A percentile compares a stretch with the other conserved stretches of the same genome.
phyloP scores from a whole-genome alignment of 2,797 vertebrate species.

The Girardinus metallicus region DNA sequence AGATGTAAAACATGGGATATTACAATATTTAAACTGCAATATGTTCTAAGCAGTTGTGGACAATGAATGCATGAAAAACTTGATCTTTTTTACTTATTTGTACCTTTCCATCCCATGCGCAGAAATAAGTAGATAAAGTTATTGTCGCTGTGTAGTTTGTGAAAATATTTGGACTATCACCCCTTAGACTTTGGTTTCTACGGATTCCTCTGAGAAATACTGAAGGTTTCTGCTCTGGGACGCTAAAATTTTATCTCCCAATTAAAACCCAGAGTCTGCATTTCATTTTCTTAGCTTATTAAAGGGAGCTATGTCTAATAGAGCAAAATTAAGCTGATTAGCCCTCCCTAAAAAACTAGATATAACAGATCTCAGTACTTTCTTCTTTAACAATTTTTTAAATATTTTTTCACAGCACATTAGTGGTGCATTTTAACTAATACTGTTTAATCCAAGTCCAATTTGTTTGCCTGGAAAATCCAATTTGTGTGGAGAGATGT shows the following conservation, averaged over 20 bases:
- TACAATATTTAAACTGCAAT: background rate
- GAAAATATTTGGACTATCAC: background rate
- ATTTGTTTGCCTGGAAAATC: too few relatives aligned
- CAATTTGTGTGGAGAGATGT: too few relatives aligned
- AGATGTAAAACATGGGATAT: background rate
- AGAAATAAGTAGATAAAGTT: background rate
- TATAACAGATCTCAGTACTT: background rate
- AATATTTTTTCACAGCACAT: background rate
- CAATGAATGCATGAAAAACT: background rate
- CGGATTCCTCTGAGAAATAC: background rate
- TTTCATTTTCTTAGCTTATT: background rate
- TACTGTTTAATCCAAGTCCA: too few relatives aligned
- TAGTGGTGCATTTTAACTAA: background rate
- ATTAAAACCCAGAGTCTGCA: background rate
- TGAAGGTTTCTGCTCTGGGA: background rate
- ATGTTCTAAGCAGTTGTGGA: background rate
- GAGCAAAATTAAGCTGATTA: background rate
- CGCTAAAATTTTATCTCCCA: background rate
- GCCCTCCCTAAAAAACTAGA: background rate
- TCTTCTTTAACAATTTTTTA: too few relatives aligned
- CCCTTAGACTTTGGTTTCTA: background rate
- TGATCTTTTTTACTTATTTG: background rate
- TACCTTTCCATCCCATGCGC: background rate
- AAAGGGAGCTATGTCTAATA: background rate
- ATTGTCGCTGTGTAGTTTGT: background rate